Base-by-base conservation (phyloP, 2,797 vertebrate genomes). In the Xenops minutus region DNA sequence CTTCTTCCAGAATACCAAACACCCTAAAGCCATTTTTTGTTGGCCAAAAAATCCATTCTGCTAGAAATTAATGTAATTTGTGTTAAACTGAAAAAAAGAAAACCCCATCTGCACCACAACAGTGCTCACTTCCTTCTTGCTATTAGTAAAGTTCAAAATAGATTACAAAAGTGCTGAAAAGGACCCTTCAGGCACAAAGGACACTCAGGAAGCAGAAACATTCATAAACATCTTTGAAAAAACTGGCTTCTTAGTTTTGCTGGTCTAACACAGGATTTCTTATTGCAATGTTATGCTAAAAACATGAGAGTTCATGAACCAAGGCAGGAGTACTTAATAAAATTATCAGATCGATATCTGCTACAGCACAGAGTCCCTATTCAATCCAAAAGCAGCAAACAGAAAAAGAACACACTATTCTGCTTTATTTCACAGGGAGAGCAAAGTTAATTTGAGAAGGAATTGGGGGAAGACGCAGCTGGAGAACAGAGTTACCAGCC, bases 401-500 rank as follows among this genome's bases (percentile, higher is more conserved):
- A 62, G 46, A 94, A 87, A 75, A 77, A 79, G 77, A 92, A 77
- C 19, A 51, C 34, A 20, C 96, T 94, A 94, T 77, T 95, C 91
- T 76, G 85, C 66, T 96, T 96, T 96, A 92, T 96, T 98, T 97
- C 87, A 89, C 64, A 97, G 91, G 61, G 73, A 93, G 86, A 97
- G 85, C 85, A 92, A 97, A 97, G 97, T 97, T 97, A 97, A 98
- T 98, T 97, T 97, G 86, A 95, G 96, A 93, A 96, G 39, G 87
- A 84, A 56, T 1, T 63, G 67, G 73, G 27, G 78, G 80, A 97
- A 97, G 95, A 96, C 94, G 89, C 95, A 97, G 96, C 92, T 74
- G 18, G 95, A 93, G 62, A 97, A 87, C 95, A 88, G 94, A 95
- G 91, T 93, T 92, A 95, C 85, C 95, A 96, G 97, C 97, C 97